Conservation (phyloP, 2,888 invertebrate genomes). For the Lissocephala sabroskyi region DNA sequence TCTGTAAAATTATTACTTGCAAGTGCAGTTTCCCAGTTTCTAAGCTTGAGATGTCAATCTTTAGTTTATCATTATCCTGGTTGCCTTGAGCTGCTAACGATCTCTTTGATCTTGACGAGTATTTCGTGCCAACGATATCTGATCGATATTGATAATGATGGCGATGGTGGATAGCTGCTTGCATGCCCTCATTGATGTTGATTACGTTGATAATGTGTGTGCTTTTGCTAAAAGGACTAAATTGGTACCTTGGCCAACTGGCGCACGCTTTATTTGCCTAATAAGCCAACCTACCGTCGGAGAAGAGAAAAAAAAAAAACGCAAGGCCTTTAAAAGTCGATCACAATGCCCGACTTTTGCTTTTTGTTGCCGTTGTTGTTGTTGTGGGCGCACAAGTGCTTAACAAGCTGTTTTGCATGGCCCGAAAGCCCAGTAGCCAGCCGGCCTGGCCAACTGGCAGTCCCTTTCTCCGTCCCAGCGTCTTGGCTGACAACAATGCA, state of each 20-base stretch:
- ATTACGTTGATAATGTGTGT: conserved; percentile 58
- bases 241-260: conserved; percentile 37
- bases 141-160: conserved; percentile 34
- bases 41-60: too few species aligned
- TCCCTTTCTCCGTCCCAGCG: not conserved
- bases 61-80: too few species aligned
- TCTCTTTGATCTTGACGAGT: conserved; percentile 9
- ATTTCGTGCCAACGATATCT: conserved; percentile 26
- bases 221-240: conserved; percentile 21
- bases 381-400: conserved; percentile 49
- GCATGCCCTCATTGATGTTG: conserved; percentile 5
- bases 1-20: too few species aligned
- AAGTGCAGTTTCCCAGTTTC: too few species aligned
- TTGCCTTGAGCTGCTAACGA: too few species aligned
- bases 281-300: too few species aligned
- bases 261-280: conserved; percentile 42
- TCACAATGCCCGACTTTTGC: conserved; percentile 40
- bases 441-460: not conserved
- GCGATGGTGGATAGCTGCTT: conserved; percentile 22
- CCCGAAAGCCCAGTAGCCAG: conserved; percentile 45
- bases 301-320: conserved; percentile 6
- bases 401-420: conserved; percentile 70
- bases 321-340: conserved; percentile 35
- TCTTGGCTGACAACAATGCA: conserved; percentile 42
- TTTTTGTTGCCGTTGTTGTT: conserved; percentile 17